These are phyloP conservation scores for Leucophora obtusa DNA, from an alignment of 2,888 invertebrate genomes.

Conservation along the genomic window DNA sequence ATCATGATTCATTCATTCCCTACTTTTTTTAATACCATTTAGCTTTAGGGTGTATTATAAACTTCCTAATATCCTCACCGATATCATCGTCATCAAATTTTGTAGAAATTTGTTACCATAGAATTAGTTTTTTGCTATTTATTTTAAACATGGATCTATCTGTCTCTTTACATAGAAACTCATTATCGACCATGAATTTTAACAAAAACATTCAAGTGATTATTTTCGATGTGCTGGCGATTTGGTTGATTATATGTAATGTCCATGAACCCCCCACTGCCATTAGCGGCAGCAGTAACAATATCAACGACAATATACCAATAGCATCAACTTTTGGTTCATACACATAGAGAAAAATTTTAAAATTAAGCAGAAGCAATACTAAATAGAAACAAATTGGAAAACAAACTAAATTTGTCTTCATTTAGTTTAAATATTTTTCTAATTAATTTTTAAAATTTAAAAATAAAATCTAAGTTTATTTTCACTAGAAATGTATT, in stretches of 20 bases:
- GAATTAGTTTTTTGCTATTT: not conserved
- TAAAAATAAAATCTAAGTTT: too few relatives aligned
- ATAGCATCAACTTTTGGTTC: not conserved
- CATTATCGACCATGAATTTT: constrained; percentile 41
- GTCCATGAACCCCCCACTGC: not conserved
- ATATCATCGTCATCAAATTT: constrained; percentile 27
- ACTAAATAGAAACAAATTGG: too few relatives aligned
- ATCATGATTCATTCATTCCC: not conserved
- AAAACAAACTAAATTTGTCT: too few relatives aligned
- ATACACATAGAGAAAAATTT: too few relatives aligned
- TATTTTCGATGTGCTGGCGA: constrained; percentile 52
- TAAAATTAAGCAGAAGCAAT: too few relatives aligned
- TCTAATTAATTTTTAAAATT: too few relatives aligned
- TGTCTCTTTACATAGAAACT: not conserved
- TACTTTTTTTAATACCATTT: not conserved
- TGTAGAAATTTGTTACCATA: constrained; percentile 15
- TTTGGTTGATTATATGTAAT: constrained; percentile 29
- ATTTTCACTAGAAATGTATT: too few relatives aligned
- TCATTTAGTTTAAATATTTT: too few relatives aligned
- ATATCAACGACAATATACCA: not conserved
- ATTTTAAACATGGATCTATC: not conserved
- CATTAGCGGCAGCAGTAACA: not conserved
- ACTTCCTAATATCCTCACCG: constrained; percentile 32
- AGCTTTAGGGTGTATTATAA: constrained; percentile 5
- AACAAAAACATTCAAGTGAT: constrained; percentile 34